A percentile compares a stretch with the other conserved stretches of the same genome.
These are phyloP conservation scores for Sarcophaga variegata DNA, from an alignment of 2,888 invertebrate genomes.

Conservation along the genomic window DNA sequence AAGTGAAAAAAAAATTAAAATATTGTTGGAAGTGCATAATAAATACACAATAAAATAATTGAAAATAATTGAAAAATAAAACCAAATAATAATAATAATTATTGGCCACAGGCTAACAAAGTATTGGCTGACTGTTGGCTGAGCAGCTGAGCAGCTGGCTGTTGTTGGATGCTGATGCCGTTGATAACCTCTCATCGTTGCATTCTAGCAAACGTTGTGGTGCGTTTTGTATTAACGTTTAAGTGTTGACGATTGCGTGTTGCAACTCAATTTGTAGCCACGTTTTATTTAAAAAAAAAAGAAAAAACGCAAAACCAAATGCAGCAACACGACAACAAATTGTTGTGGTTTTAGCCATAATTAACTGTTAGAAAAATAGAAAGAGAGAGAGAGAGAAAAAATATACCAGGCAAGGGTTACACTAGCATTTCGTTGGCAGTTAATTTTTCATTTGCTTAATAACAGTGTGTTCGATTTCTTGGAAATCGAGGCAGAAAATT, in stretches of 20 bases:
- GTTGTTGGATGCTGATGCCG: slow-evolving; percentile 15
- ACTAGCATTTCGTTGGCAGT: no score
- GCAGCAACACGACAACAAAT: background rate
- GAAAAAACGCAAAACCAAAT: background rate
- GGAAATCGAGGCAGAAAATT: no score
- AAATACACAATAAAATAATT: no score
- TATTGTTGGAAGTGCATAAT: no score
- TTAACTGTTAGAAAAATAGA: no score
- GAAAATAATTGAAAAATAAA: slow-evolving; percentile 4
- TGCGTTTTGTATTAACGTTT: no score
- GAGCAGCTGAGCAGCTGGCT: slow-evolving; percentile 10
- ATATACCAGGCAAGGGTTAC: no score
- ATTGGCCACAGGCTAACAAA: slow-evolving; percentile 41
- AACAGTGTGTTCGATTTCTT: background rate
- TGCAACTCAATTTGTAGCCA: slow-evolving; percentile 61
- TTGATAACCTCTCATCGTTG: background rate
- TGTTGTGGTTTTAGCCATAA: background rate
- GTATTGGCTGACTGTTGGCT: background rate
- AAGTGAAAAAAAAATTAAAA: background rate
- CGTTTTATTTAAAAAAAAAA: background rate
- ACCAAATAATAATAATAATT: slow-evolving; percentile 56
- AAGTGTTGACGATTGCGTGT: slow-evolving; percentile 59
- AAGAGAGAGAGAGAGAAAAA: no score
- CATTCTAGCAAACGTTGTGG: background rate
- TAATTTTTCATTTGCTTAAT: slow-evolving; percentile 7